Percentiles rank a stretch among this genome's conserved stretches.
Conservation (phyloP, 2,113 vertebrate genomes). For the Catharus minimus region DNA sequence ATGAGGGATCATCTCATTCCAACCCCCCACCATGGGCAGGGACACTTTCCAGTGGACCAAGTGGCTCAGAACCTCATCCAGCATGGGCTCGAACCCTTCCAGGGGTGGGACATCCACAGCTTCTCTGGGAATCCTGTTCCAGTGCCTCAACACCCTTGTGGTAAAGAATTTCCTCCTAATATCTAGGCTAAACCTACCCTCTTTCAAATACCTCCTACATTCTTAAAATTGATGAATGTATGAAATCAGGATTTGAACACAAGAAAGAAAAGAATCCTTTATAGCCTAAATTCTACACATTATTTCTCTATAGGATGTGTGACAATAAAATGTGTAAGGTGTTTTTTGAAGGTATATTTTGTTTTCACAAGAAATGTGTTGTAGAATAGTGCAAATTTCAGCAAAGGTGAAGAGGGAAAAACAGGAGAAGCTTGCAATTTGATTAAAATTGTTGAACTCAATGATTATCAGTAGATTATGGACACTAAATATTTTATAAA, state of each 20-base stretch:
- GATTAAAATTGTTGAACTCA: neutral
- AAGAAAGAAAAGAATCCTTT: neutral
- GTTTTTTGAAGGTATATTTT: neutral
- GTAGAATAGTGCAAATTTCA: neutral
- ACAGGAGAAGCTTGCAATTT: neutral
- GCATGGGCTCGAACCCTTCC: neutral
- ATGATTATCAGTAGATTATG: neutral
- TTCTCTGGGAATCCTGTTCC: neutral
- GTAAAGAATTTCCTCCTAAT: neutral
- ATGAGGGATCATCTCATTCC: neutral
- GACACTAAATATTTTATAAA: neutral
- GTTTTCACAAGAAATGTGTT: neutral
- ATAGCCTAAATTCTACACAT: neutral
- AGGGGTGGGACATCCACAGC: neutral
- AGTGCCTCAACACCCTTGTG: neutral
- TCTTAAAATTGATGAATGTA: neutral
- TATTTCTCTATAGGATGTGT: neutral
- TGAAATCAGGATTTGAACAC: neutral
- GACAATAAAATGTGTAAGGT: neutral
- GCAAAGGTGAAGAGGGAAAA: neutral
- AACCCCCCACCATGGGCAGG: rapidly evolving
- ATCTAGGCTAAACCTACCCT: neutral
- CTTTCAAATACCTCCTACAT: neutral
- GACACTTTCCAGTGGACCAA: neutral
- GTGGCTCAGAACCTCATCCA: neutral